These are phyloP conservation scores for Thomomys bottae DNA, from an alignment of 2,113 vertebrate genomes.

Conservation along the genomic window DNA sequence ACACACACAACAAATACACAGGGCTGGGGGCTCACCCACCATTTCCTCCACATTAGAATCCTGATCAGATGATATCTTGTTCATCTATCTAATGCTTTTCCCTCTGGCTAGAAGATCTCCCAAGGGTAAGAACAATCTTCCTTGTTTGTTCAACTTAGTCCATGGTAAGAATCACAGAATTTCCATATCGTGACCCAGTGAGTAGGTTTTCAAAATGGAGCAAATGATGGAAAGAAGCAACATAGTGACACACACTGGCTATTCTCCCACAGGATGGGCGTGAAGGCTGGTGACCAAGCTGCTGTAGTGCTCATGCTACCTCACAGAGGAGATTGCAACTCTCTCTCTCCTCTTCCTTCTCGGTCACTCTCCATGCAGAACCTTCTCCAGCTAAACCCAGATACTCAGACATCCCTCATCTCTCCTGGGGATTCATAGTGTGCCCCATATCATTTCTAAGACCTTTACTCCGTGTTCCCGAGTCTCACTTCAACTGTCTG, in stretches of 20 bases:
- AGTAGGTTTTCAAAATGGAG: neutral
- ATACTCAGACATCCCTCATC: neutral
- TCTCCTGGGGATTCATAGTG: neutral
- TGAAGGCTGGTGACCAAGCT: neutral
- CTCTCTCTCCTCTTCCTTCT: neutral
- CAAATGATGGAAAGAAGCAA: neutral
- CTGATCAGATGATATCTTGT: neutral
- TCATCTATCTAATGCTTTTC: neutral
- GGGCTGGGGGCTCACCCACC: neutral
- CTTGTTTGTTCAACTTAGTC: neutral
- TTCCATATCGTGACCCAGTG: neutral
- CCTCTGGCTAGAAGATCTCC: neutral
- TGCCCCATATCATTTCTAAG: neutral
- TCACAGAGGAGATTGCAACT: neutral
- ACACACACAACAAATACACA: fast-evolving
- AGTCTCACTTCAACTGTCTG: neutral
- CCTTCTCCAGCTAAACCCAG: neutral
- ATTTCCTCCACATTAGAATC: too few relatives aligned
- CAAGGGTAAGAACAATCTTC: neutral
- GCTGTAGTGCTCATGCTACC: neutral
- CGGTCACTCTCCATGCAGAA: too few relatives aligned
- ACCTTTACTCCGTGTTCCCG: neutral
- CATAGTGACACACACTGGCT: too few relatives aligned
- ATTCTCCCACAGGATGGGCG: neutral
- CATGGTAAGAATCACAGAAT: too few relatives aligned